These are phyloP conservation scores for Phalacrocorax carbo DNA, from an alignment of 2,113 vertebrate species.

Conservation along the genomic window DNA sequence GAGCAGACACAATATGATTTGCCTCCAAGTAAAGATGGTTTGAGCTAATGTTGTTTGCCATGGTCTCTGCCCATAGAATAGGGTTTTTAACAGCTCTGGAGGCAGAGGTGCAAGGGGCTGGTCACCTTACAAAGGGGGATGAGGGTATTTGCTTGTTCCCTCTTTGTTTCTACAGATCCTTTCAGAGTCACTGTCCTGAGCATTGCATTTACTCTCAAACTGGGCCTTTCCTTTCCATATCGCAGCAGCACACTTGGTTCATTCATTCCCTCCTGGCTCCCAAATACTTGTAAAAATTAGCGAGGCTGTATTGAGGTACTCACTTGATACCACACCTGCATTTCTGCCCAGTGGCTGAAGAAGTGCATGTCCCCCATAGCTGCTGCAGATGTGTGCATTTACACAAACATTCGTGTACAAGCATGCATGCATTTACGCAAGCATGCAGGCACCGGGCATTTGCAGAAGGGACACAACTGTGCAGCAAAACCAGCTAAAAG, in stretches of 20 bases:
- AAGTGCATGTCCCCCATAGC: accelerated
- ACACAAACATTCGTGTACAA: accelerated
- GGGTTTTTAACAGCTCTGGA: neutral
- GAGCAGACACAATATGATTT: slow-evolving; percentile 23
- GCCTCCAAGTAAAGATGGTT: neutral
- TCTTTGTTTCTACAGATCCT: neutral
- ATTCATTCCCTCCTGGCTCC: neutral
- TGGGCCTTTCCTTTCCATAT: neutral
- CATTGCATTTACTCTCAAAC: neutral
- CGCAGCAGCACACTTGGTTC: neutral
- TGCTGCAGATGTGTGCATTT: accelerated
- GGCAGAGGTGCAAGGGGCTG: neutral
- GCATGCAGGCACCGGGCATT: accelerated
- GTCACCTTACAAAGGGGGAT: neutral
- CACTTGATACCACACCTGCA: neutral
- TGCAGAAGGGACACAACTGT: neutral
- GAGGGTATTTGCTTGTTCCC: neutral
- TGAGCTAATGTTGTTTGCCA: neutral
- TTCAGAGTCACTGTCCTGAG: neutral
- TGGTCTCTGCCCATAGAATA: neutral
- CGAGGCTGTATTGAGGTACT: neutral
- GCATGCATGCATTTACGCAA: accelerated
- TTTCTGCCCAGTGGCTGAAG: neutral
- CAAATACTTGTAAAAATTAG: neutral
- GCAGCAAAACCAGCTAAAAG: neutral